Evolutionary conservation across 2,888 invertebrate genomes (phyloP).

Genomic region (Unio pictorum): DNA sequence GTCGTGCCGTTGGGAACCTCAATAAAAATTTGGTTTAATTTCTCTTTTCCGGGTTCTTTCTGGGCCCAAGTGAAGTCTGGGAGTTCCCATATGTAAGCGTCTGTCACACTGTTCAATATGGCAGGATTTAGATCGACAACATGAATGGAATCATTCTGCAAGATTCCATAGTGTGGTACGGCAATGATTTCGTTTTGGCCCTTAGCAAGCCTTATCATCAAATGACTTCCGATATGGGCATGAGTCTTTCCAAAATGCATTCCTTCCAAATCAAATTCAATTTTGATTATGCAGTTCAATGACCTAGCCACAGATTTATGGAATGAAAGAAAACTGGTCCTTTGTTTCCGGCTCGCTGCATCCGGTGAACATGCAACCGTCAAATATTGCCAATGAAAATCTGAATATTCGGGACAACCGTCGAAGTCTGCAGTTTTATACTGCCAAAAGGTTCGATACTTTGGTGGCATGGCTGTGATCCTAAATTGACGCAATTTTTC

Average conservation of each 20-base stretch:
- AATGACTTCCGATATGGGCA: constrained; percentile 18
- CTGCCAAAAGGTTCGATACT: constrained; percentile 25
- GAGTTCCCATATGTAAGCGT: constrained; percentile 6
- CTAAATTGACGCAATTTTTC: constrained; percentile 17
- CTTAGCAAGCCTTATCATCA: constrained; percentile 6
- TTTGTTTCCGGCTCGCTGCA: constrained; percentile 1
- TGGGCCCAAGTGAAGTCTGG: constrained; percentile 25
- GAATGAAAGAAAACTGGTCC: constrained; percentile 10
- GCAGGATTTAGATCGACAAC: not conserved
- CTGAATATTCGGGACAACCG: constrained; percentile 25
- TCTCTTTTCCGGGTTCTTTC: constrained; percentile 1
- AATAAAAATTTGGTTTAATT: constrained; percentile 15
- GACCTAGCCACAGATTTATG: not conserved
- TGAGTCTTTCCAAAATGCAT: constrained; percentile 20
- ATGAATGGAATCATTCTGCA: constrained; percentile 1
- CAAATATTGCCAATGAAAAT: constrained; percentile 22
- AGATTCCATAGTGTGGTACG: constrained; percentile 7
- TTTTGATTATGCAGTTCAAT: constrained; percentile 3
- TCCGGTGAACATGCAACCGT: constrained; percentile 6
- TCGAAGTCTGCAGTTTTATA: constrained; percentile 22
- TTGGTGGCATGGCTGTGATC: constrained; percentile 22
- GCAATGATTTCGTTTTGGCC: constrained; percentile 1
- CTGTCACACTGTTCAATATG: constrained; percentile 1
- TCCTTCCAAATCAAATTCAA: constrained; percentile 20
- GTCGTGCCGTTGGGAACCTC: constrained; percentile 11